phyloP scores from a whole-genome alignment of 2,888 invertebrate species.

The Drosophila mayaguana region DNA sequence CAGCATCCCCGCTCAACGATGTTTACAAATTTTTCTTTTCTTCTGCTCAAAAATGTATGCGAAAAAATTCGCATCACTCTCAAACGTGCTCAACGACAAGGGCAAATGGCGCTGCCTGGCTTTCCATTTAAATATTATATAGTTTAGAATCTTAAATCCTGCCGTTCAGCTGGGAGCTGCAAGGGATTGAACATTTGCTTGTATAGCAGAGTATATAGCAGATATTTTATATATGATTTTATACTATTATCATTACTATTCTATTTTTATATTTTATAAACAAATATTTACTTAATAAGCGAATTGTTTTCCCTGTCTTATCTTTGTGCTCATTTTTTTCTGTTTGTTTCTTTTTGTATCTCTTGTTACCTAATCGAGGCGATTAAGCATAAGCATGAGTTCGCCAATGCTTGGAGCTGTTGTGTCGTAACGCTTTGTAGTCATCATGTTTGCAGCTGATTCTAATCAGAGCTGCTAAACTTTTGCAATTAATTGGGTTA shows the following conservation, averaged over 20 bases:
- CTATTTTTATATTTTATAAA: too few relatives aligned
- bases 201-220: background rate
- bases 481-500: slow-evolving; percentile 63
- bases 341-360: background rate
- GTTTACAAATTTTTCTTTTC: slow-evolving; percentile 42
- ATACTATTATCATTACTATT: too few relatives aligned
- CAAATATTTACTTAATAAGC: too few relatives aligned
- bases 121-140: slow-evolving; percentile 30
- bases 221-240: too few relatives aligned
- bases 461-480: slow-evolving; percentile 66
- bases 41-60: slow-evolving; percentile 47
- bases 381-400: slow-evolving; percentile 3
- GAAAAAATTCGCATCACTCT: slow-evolving; percentile 48
- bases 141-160: slow-evolving; percentile 9
- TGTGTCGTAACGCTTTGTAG: slow-evolving; percentile 57
- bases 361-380: slow-evolving; percentile 5
- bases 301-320: too few relatives aligned
- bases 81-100: slow-evolving; percentile 40
- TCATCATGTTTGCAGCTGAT: slow-evolving; percentile 54
- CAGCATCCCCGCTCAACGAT: slow-evolving; percentile 26
- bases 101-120: slow-evolving; percentile 3
- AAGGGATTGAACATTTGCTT: too few relatives aligned
- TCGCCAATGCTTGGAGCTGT: slow-evolving; percentile 29
- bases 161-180: background rate
- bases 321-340: background rate